Evolutionary conservation across 2,888 invertebrate genomes (phyloP).

Genomic region (Tachina grossa): DNA sequence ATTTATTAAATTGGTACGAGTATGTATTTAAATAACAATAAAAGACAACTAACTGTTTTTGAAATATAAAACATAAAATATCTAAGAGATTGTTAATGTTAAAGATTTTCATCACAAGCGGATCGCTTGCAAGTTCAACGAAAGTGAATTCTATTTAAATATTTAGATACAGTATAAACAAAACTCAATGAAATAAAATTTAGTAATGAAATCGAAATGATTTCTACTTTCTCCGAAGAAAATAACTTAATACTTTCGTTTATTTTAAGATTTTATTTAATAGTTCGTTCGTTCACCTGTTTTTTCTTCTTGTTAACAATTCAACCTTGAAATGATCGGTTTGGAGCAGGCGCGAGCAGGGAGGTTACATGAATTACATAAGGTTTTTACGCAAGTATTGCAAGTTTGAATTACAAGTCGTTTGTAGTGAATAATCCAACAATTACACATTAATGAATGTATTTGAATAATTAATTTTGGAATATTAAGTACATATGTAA

Average conservation of each 20-base stretch:
- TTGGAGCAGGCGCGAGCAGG: no score
- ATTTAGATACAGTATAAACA: background rate
- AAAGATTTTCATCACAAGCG: background rate
- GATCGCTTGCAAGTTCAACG: constrained; percentile 58
- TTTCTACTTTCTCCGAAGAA: constrained; percentile 62
- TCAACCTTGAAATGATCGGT: no score
- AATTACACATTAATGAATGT: no score
- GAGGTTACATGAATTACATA: no score
- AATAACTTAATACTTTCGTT: constrained; percentile 57
- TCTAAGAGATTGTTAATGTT: background rate
- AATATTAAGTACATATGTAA: no score
- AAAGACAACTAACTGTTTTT: background rate
- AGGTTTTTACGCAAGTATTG: no score
- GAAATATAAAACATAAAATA: constrained; percentile 9
- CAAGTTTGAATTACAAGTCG: no score
- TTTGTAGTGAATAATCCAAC: no score
- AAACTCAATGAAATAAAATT: constrained; percentile 18
- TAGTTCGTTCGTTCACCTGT: background rate
- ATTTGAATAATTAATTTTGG: no score
- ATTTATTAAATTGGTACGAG: background rate
- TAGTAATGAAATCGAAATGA: constrained; percentile 50
- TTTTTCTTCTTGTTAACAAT: no score
- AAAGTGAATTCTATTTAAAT: constrained; percentile 57
- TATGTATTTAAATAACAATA: constrained; percentile 16
- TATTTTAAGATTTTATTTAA: background rate